Conservation (phyloP, 2,888 invertebrate genomes). For the Eupelmus urozonus region DNA sequence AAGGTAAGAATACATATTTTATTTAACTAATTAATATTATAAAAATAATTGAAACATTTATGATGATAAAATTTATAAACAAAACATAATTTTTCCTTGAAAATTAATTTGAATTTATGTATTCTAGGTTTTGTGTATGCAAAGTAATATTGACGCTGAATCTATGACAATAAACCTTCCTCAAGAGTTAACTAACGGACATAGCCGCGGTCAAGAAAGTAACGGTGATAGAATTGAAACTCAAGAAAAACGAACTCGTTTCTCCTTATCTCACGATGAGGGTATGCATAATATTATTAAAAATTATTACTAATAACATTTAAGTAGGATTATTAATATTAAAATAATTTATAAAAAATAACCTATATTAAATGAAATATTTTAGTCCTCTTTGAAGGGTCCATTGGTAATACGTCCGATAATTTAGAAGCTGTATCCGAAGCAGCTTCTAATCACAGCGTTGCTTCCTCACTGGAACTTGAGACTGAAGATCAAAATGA, state of each 20-base stretch:
- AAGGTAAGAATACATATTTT: conserved; percentile 77
- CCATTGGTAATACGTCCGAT: conserved; percentile 93
- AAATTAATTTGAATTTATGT: neutral
- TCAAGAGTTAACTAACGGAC: conserved; percentile 71
- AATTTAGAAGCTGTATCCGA: conserved; percentile 97
- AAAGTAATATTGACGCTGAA: conserved; percentile 66
- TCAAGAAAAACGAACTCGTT: conserved; percentile 79
- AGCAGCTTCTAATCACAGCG: conserved; percentile 96
- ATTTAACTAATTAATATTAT: conserved; percentile 18
- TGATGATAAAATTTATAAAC: neutral
- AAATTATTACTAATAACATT: conserved; percentile 13
- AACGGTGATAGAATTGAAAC: conserved; percentile 75
- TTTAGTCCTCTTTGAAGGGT: conserved; percentile 81
- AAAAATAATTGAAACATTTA: conserved; percentile 6
- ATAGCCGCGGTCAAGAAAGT: conserved; percentile 71
- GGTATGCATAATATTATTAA: conserved; percentile 64
- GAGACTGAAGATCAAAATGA: conserved; percentile 94
- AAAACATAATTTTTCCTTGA: too few relatives aligned
- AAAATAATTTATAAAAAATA: conserved; percentile 20
- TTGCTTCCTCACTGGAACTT: conserved; percentile 92
- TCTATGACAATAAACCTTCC: conserved; percentile 70
- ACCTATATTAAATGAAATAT: neutral
- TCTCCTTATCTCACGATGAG: conserved; percentile 93
- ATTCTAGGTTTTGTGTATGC: conserved; percentile 72
- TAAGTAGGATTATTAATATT: neutral